These are phyloP conservation scores for Philaethria dido DNA, from an alignment of 2,888 invertebrate genomes.

Conservation along the genomic window DNA sequence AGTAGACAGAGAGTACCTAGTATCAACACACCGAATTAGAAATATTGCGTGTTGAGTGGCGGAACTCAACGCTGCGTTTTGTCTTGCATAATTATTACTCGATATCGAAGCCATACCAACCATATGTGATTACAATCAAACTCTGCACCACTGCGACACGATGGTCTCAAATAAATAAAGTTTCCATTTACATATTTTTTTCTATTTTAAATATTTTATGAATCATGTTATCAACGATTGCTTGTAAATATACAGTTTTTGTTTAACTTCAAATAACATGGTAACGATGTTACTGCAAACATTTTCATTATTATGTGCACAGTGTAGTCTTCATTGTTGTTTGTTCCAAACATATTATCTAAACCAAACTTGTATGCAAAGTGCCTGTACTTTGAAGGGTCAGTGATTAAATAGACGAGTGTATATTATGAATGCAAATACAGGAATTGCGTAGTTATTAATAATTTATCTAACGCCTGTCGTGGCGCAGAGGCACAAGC, in stretches of 20 bases:
- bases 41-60: too few species aligned
- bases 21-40: too few species aligned
- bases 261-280: not conserved
- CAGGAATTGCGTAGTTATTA: constrained; percentile 13
- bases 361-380: constrained; percentile 35
- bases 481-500: too few species aligned
- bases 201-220: too few species aligned
- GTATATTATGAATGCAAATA: constrained; percentile 25
- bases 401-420: constrained; percentile 35
- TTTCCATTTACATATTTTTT: too few species aligned
- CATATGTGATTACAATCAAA: too few species aligned
- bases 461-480: not conserved
- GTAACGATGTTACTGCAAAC: constrained; percentile 4
- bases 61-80: too few species aligned
- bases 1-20: too few species aligned
- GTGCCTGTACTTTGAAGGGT: constrained; percentile 26
- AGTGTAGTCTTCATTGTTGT: constrained; percentile 23
- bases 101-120: too few species aligned
- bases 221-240: not conserved
- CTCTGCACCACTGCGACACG: too few species aligned
- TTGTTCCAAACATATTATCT: constrained; percentile 35
- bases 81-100: too few species aligned
- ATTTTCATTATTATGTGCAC: constrained; percentile 16
- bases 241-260: not conserved
- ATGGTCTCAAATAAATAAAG: too few species aligned